phyloP scores from a whole-genome alignment of 2,888 invertebrate species.

The Hypena proboscidalis region DNA sequence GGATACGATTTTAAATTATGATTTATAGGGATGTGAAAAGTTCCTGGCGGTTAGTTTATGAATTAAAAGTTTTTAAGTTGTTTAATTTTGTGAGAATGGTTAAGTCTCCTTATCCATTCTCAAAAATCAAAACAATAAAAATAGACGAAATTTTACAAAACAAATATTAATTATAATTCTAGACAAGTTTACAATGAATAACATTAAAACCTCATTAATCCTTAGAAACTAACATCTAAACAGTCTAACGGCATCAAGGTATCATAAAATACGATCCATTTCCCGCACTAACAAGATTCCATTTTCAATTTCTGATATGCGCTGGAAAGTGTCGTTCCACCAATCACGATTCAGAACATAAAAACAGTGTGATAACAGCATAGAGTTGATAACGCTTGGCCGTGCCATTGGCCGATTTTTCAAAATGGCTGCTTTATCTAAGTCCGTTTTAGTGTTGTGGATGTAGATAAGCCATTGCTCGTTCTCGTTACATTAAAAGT shows the following conservation, averaged over 20 bases:
- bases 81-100: no score
- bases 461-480: conserved; percentile 66
- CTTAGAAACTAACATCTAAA: conserved; percentile 9
- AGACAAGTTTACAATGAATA: no score
- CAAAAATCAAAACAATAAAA: no score
- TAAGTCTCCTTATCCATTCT: no score
- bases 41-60: no score
- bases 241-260: conserved; percentile 33
- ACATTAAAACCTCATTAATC: no score
- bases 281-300: conserved; percentile 63
- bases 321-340: conserved; percentile 50
- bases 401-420: conserved; percentile 75
- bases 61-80: no score
- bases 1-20: conserved; percentile 14
- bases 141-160: no score
- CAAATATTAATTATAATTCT: no score
- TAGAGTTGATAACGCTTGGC: conserved; percentile 65
- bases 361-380: conserved; percentile 78
- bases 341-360: conserved; percentile 70
- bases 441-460: conserved; percentile 64
- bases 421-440: conserved; percentile 76
- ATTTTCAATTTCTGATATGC: conserved; percentile 68
- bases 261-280: conserved; percentile 62
- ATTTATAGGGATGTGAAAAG: conserved; percentile 8
- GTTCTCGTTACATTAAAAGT: conserved; percentile 44